These are phyloP conservation scores for Solenopsis invicta DNA, from an alignment of 1,140 invertebrate genomes.

Conservation along the genomic window DNA sequence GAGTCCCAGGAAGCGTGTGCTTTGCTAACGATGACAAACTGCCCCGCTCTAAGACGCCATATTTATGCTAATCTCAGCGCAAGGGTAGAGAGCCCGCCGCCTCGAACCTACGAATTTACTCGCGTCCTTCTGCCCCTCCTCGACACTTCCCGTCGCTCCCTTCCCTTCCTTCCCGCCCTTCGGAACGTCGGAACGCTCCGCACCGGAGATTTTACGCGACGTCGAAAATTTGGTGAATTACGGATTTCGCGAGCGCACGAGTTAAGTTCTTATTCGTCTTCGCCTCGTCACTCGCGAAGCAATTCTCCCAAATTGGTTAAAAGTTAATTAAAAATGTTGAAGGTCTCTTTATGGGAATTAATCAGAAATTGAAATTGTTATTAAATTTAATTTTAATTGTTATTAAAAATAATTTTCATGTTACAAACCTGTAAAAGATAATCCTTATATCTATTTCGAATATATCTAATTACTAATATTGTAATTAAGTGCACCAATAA, in stretches of 20 bases:
- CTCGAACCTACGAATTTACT: conserved; percentile 70
- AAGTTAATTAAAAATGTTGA: neutral
- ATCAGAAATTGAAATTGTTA: neutral
- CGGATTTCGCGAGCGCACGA: conserved; percentile 19
- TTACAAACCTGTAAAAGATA: neutral
- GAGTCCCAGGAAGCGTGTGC: conserved; percentile 87
- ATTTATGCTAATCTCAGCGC: conserved; percentile 86
- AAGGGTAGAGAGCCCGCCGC: conserved; percentile 69
- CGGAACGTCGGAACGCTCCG: conserved; percentile 19
- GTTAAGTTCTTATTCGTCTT: conserved; percentile 15
- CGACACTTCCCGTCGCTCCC: neutral
- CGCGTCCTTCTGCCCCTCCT: conserved; percentile 25
- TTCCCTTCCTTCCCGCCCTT: neutral
- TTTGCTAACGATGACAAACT: conserved; percentile 88
- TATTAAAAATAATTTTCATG: neutral
- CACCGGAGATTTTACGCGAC: conserved; percentile 32
- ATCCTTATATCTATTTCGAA: neutral
- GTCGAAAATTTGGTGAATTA: conserved; percentile 59
- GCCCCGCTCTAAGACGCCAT: conserved; percentile 86
- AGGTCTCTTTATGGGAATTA: neutral
- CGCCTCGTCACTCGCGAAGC: neutral
- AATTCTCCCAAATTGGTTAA: neutral
- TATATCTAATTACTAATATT: neutral
- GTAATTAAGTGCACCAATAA: neutral
- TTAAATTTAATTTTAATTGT: neutral